Base-by-base conservation (phyloP, 2,888 invertebrate genomes). In the Cataglyphis albicans region DNA sequence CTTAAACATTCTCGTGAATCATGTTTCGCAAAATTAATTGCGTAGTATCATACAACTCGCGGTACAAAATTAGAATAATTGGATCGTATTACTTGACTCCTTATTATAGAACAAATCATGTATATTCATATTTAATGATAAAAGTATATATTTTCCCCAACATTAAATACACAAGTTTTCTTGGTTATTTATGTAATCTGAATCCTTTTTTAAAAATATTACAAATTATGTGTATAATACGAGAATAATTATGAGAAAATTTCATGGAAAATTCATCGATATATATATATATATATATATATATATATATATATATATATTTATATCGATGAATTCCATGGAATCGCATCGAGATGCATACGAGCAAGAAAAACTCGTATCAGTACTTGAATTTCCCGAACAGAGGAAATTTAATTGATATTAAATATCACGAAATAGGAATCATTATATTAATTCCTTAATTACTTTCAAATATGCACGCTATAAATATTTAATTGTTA, bases 41-140 rank as follows among this genome's bases (percentile, higher is more conserved):
- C 73, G 3, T 21, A 9, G 3, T 57, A 57, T 29, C 15, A 18
- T 41, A 29, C n/a, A 57, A 72, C 35, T 15, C 18, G 59, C 59
- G 57, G 25, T 25, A 73, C 21, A 18, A 72, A 80, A 80, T 80
- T 80, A 44, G 35, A 25, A 72, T 80, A 59, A 80, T 44, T 73
- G 59, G 32, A 80, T 72, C 32, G 59, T 52, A 68, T 76, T 76
- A 65, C 25, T 59, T 59, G 25, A 15, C 18, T 21, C 18, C 32
- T 38, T 72, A 21, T 57, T 44, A 35, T 25, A 10, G 18, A 18
- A 3, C 21, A 41, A 44, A 41, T 21, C 12, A n/a, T 35, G 55
- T 57, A 21, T 70, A 55, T 59, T 73, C 32, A 12, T 35, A n/a
- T 73, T 70, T 52, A 78, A 44, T 59, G 41, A 65, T 25, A 29